Conservation (phyloP, 2,113 vertebrate species). For the Triplophysa dalaica region DNA sequence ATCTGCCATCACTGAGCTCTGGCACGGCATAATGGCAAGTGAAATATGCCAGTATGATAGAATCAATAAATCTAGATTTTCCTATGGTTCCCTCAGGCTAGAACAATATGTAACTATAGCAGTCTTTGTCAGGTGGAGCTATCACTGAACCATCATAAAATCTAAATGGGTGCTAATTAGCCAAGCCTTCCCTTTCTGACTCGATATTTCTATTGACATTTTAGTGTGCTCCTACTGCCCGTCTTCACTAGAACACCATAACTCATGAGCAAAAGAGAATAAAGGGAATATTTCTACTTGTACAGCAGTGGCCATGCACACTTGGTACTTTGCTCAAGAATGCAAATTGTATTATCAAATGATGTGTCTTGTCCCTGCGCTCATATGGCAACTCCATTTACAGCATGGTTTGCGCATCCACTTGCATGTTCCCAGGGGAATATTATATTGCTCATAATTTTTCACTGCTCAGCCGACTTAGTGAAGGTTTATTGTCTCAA, state of each 20-base stretch:
- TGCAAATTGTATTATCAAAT: not conserved
- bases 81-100: conserved; percentile 99
- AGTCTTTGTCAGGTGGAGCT: conserved; percentile 98
- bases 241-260: conserved; percentile 87
- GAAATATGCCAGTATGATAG: conserved; percentile 99
- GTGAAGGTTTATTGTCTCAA: too few relatives aligned
- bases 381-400: not conserved
- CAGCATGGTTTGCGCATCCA: not conserved
- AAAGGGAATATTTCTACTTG: conserved; percentile 74
- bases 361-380: not conserved
- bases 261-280: conserved; percentile 85
- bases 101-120: conserved; percentile 99
- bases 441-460: not conserved
- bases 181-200: conserved; percentile 99
- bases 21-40: conserved; percentile 99
- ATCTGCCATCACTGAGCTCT: conserved; percentile 98
- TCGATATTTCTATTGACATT: conserved; percentile 99
- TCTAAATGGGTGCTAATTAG: conserved; percentile 99
- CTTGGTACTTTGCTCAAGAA: not conserved
- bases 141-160: conserved; percentile 99
- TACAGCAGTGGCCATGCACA: not conserved
- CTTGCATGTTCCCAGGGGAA: not conserved
- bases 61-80: conserved; percentile 99
- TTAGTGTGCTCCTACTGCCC: conserved; percentile 83
- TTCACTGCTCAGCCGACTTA: not conserved